Conservation (phyloP, 2,113 vertebrate genomes). For the Urocolius indicus region DNA sequence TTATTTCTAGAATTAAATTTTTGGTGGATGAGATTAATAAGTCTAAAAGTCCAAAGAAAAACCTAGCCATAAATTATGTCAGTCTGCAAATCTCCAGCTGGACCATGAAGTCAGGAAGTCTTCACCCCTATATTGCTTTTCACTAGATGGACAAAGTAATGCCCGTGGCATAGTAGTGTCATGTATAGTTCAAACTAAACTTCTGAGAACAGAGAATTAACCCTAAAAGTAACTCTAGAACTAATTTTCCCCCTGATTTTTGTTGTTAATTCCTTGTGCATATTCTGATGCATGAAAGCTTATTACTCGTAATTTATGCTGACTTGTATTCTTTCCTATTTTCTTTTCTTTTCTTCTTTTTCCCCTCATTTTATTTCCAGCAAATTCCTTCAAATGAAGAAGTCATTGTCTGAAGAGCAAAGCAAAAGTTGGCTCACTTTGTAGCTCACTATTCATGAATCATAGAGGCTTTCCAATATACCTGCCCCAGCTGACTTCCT, state of each 20-base stretch:
- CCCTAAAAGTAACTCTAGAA: neutral
- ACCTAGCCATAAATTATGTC: neutral
- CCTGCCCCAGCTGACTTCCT: neutral
- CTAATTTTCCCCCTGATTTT: neutral
- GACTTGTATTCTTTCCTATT: neutral
- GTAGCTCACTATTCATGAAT: neutral
- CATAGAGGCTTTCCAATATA: neutral
- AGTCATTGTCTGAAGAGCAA: neutral
- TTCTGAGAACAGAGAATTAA: neutral
- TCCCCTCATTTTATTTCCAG: neutral
- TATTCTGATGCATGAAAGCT: neutral
- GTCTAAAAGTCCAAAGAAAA: neutral
- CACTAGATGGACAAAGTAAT: neutral
- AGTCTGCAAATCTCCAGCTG: neutral
- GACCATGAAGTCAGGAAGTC: neutral
- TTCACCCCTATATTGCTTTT: neutral
- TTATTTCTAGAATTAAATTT: neutral
- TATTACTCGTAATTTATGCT: neutral
- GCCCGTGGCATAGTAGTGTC: neutral
- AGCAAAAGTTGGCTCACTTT: neutral
- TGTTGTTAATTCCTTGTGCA: neutral
- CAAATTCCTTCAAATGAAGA: neutral
- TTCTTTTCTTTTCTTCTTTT: neutral
- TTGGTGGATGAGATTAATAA: neutral
- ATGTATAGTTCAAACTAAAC: neutral